A percentile compares a stretch with the other conserved stretches of the same genome.
phyloP scores from a whole-genome alignment of 2,888 invertebrate species.

The Brenthis ino region DNA sequence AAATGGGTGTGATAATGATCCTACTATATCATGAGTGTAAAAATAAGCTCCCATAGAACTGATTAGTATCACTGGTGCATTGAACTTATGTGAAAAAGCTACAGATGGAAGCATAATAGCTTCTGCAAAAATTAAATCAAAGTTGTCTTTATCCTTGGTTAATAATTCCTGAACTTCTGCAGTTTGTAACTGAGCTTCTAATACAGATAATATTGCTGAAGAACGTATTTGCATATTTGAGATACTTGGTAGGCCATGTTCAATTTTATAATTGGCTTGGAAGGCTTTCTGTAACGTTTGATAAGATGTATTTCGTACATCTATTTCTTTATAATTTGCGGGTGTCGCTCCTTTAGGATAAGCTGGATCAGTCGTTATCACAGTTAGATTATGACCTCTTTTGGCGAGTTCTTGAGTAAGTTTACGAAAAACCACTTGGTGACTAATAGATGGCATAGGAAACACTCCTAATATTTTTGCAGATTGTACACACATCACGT shows the following conservation, averaged over 20 bases:
- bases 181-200: slow-evolving; percentile 42
- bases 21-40: slow-evolving; percentile 37
- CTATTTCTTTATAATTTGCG: slow-evolving; percentile 60
- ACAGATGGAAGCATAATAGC: slow-evolving; percentile 41
- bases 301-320: slow-evolving; percentile 53
- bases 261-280: slow-evolving; percentile 14
- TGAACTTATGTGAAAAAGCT: slow-evolving; percentile 44
- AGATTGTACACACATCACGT: slow-evolving; percentile 30
- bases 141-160: slow-evolving; percentile 37
- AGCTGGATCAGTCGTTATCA: slow-evolving; percentile 61
- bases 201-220: background rate
- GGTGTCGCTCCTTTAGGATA: slow-evolving; percentile 47
- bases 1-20: slow-evolving; percentile 44
- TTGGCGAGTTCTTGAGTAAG: slow-evolving; percentile 57
- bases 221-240: slow-evolving; percentile 9
- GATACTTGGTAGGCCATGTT: background rate
- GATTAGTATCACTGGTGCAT: slow-evolving; percentile 48
- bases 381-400: slow-evolving; percentile 64
- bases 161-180: slow-evolving; percentile 34
- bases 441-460: slow-evolving; percentile 63
- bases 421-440: slow-evolving; percentile 60
- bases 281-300: background rate
- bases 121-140: slow-evolving; percentile 51
- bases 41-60: slow-evolving; percentile 46
- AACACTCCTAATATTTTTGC: slow-evolving; percentile 58